These are phyloP conservation scores for Eira barbara DNA, from an alignment of 2,113 vertebrate species.

Conservation along the genomic window DNA sequence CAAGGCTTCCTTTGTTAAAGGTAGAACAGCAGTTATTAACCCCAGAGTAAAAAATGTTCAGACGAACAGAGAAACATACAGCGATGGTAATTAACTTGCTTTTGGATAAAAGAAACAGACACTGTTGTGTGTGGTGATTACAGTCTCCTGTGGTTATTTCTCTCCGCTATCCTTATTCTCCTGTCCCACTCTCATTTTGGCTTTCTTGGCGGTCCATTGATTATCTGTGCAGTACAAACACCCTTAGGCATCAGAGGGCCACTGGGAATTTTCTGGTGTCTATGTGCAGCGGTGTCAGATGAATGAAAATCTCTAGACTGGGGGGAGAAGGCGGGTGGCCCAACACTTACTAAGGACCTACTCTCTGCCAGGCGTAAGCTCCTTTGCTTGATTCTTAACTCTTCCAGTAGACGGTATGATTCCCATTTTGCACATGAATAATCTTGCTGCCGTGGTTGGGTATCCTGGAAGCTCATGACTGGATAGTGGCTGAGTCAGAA, in stretches of 20 bases:
- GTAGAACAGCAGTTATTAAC: not conserved
- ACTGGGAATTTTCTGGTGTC: not conserved
- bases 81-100: not conserved
- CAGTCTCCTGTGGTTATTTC: not conserved
- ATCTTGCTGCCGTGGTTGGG: not conserved
- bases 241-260: not conserved
- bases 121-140: not conserved
- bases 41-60: slow-evolving; percentile 8
- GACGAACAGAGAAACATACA: not conserved
- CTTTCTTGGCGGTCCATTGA: not conserved
- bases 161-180: not conserved
- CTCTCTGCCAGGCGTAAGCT: not conserved
- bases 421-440: not conserved
- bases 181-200: not conserved
- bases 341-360: not conserved
- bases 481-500: not conserved
- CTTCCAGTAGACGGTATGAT: not conserved
- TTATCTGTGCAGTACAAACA: not conserved
- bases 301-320: not conserved
- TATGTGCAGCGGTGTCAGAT: not conserved
- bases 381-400: not conserved
- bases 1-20: slow-evolving; percentile 45
- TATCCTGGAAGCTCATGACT: not conserved
- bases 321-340: not conserved
- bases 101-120: slow-evolving; percentile 33